Conservation (phyloP, 2,888 invertebrate species). For the Drosophila picticornis region DNA sequence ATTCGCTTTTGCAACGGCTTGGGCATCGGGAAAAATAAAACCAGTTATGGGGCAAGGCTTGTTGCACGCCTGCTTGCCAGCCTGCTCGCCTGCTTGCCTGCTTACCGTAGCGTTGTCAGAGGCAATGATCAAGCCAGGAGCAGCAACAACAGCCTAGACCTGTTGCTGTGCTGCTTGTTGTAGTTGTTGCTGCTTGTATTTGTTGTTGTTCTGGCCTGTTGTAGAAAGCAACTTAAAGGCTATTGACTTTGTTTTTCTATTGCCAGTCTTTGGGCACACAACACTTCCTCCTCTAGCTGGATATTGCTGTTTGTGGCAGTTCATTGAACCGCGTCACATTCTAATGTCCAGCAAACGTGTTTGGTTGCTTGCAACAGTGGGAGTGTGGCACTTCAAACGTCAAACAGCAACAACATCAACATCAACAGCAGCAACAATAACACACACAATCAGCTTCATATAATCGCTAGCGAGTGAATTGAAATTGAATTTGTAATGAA, state of each 20-base stretch:
- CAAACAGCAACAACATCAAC: conserved; percentile 10
- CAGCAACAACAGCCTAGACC: conserved; percentile 68
- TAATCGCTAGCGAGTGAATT: conserved; percentile 49
- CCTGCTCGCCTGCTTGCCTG: conserved; percentile 10
- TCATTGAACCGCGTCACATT: conserved; percentile 68
- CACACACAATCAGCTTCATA: conserved; percentile 27
- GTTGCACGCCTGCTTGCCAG: conserved; percentile 54
- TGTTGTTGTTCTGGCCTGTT: conserved; percentile 35
- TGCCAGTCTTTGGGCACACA: conserved; percentile 63
- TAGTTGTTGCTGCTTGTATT: conserved; percentile 26
- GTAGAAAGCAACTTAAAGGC: conserved; percentile 63
- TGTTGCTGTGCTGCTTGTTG: conserved; percentile 62
- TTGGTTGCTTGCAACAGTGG: conserved; percentile 62
- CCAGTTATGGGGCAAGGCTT: conserved; percentile 76
- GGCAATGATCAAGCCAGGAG: conserved; percentile 67
- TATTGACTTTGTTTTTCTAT: conserved; percentile 76
- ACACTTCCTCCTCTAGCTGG: conserved; percentile 70
- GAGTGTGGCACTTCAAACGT: conserved; percentile 24
- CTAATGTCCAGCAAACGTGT: conserved; percentile 75
- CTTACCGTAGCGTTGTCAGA: conserved; percentile 47
- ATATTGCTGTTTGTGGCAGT: conserved; percentile 51
- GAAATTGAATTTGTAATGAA: conserved; percentile 53
- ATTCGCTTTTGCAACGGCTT: conserved; percentile 19
- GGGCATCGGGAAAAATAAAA: conserved; percentile 58
- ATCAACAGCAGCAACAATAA: conserved; percentile 4